Percentiles rank a stretch among this genome's conserved stretches.
phyloP scores from a whole-genome alignment of 2,113 vertebrate species.

The Xyliphius kryptos region DNA sequence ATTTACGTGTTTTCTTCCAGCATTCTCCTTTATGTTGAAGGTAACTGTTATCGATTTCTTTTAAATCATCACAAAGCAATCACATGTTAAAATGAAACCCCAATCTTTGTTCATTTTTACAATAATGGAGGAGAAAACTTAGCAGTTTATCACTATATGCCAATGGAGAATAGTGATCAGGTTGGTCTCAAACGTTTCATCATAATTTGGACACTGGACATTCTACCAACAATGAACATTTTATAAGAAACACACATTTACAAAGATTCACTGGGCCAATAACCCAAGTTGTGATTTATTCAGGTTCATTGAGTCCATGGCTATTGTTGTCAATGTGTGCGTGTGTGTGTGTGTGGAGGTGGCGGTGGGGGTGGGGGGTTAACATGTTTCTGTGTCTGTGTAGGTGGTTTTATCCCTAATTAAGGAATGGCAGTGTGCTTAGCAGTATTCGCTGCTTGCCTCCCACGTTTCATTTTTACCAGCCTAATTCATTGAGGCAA shows the following conservation, averaged over 20 bases:
- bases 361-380: constrained; percentile 15
- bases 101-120: constrained; percentile 5
- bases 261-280: no score
- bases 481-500: constrained; percentile 4
- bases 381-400: constrained; percentile 2
- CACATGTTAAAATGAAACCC: no score
- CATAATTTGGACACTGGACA: neutral
- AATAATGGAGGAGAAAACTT: constrained; percentile 10
- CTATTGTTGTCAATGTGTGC: constrained; percentile 7
- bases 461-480: constrained; percentile 11
- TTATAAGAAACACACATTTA: no score
- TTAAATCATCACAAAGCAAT: neutral
- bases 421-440: constrained; percentile 12
- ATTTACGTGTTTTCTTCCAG: no score
- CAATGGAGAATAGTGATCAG: neutral
- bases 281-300: neutral
- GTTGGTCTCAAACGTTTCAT: neutral
- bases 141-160: constrained; percentile 6
- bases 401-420: constrained; percentile 16
- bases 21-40: neutral
- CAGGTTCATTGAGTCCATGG: neutral
- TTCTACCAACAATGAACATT: neutral
- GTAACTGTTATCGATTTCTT: neutral
- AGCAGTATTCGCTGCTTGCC: constrained; percentile 3
- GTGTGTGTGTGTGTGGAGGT: no score